Evolutionary conservation across 2,113 vertebrate genomes (phyloP).

Genomic region (Aphelocoma coerulescens): DNA sequence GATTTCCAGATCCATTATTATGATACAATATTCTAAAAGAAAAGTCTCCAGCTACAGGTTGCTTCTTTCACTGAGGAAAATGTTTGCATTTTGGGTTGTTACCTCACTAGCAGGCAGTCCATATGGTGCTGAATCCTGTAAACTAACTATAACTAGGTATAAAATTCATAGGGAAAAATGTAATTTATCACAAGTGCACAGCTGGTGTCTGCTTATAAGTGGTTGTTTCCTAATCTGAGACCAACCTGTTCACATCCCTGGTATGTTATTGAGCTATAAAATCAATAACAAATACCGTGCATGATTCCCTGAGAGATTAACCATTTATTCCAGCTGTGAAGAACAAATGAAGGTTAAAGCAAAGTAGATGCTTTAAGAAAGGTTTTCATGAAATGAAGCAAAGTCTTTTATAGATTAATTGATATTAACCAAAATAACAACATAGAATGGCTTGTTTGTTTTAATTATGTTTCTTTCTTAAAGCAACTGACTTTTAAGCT

Average conservation of each 20-base stretch:
- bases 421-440: constrained; percentile 12
- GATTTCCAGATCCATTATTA: constrained; percentile 42
- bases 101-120: constrained; percentile 40
- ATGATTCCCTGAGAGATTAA: constrained; percentile 68
- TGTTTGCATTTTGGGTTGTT: background rate
- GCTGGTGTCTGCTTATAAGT: constrained; percentile 68
- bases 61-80: background rate
- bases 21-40: constrained; percentile 3
- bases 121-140: constrained; percentile 69
- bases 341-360: constrained; percentile 72
- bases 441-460: background rate
- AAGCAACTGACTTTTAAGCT: constrained; percentile 13
- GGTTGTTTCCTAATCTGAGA: constrained; percentile 75
- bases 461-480: background rate
- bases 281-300: constrained; percentile 72
- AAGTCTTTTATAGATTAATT: background rate
- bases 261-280: constrained; percentile 67
- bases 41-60: constrained; percentile 29
- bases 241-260: constrained; percentile 42
- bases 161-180: constrained; percentile 64
- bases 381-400: background rate
- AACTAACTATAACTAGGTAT: constrained; percentile 69
- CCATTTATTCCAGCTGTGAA: constrained; percentile 64
- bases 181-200: constrained; percentile 74
- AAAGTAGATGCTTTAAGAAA: background rate